Conservation (phyloP, 1,140 invertebrate genomes). For the Neodiprion fabricii region DNA sequence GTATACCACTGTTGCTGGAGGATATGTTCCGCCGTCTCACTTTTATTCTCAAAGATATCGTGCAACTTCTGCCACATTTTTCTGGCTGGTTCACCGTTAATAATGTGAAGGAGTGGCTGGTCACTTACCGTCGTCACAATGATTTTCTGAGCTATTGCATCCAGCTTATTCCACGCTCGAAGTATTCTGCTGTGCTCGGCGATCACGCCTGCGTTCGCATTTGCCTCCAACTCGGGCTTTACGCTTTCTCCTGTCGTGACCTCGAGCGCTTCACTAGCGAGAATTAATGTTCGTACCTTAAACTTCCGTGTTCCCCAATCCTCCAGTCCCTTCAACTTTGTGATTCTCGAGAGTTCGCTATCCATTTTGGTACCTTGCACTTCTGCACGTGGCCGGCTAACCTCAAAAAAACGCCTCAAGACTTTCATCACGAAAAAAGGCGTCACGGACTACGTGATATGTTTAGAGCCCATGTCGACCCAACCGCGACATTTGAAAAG, state of each 20-base stretch:
- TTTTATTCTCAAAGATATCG: conserved; percentile 43
- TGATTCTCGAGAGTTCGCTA: conserved; percentile 4
- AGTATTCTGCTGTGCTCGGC: background rate
- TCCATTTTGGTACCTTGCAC: conserved; percentile 10
- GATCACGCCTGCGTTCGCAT: conserved; percentile 5
- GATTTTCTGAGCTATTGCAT: conserved; percentile 31
- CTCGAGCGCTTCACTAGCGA: conserved; percentile 1
- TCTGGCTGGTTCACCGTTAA: conserved; percentile 38
- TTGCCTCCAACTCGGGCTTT: background rate
- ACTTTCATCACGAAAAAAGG: background rate
- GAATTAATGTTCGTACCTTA: conserved; percentile 1
- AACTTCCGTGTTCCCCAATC: conserved; percentile 1
- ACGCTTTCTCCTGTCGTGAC: background rate
- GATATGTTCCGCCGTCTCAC: conserved; percentile 34
- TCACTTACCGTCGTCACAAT: conserved; percentile 33
- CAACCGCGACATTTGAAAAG: too few relatives aligned
- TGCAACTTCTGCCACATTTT: conserved; percentile 47
- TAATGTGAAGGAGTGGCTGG: conserved; percentile 38
- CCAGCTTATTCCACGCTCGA: conserved; percentile 27
- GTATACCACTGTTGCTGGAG: conserved; percentile 44
- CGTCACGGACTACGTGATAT: too few relatives aligned
- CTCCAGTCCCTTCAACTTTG: background rate
- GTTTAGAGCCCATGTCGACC: too few relatives aligned
- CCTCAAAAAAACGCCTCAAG: background rate
- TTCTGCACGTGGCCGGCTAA: conserved; percentile 2